A percentile compares a stretch with the other conserved stretches of the same genome.
Conservation (phyloP, 2,888 invertebrate genomes). For the Palloptera scutellata region DNA sequence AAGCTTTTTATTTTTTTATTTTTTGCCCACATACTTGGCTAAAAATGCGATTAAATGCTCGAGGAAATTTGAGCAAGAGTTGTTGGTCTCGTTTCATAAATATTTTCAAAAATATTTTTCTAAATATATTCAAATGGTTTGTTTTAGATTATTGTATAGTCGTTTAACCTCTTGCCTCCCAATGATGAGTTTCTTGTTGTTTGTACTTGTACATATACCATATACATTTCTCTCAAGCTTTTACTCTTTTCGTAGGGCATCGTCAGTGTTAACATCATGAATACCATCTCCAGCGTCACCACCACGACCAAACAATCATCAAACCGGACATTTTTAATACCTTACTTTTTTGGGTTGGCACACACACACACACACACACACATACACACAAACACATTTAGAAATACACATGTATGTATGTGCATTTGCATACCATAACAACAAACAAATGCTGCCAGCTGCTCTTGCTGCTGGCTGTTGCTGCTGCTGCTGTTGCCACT, state of each 20-base stretch:
- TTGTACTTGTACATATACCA: slow-evolving; percentile 17
- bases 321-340: slow-evolving; percentile 23
- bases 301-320: neutral
- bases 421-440: neutral
- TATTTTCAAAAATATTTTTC: neutral
- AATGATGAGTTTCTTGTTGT: neutral
- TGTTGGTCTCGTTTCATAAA: neutral
- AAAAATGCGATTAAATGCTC: slow-evolving; percentile 19
- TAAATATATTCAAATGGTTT: too few species aligned
- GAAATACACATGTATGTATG: neutral
- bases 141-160: too few species aligned
- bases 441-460: neutral
- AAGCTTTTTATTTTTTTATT: neutral
- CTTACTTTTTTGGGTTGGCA: neutral
- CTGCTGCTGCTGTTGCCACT: neutral
- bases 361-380: neutral
- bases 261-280: neutral
- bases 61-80: slow-evolving; percentile 12
- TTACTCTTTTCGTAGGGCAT: neutral
- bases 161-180: neutral
- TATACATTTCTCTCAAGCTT: slow-evolving; percentile 14
- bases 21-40: neutral
- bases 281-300: neutral
- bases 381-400: too few species aligned
- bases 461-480: neutral